Percentiles rank a stretch among this genome's conserved stretches.
Conservation (phyloP, 2,797 vertebrate genomes). For the Xenopus petersii region DNA sequence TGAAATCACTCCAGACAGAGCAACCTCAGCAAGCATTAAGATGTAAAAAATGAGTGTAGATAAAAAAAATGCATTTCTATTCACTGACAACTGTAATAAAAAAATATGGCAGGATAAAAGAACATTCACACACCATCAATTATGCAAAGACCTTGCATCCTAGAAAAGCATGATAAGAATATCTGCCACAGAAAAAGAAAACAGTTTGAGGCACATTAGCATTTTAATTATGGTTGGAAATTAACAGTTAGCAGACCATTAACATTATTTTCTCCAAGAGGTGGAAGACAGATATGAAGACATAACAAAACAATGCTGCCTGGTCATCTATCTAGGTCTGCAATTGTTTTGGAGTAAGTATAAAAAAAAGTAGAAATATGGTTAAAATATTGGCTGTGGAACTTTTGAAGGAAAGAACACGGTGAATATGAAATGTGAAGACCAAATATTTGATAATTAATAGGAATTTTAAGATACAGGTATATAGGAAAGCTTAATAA, state of each 20-base stretch:
- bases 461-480: no score
- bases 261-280: conserved; percentile 23
- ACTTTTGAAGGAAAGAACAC: no score
- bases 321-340: neutral
- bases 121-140: conserved; percentile 12
- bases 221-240: conserved; percentile 33
- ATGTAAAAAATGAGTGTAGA: neutral
- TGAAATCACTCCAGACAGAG: no score
- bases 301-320: conserved; percentile 16
- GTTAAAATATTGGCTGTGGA: no score
- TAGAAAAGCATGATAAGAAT: conserved; percentile 26
- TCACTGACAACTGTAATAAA: neutral
- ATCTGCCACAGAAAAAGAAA: conserved; percentile 19
- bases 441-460: no score
- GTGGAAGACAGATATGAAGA: conserved; percentile 8
- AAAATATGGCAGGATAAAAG: conserved; percentile 14
- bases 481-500: no score
- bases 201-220: conserved; percentile 24
- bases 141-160: conserved; percentile 18
- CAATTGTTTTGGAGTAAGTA: no score
- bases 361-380: no score
- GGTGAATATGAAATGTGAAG: no score
- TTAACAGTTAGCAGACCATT: conserved; percentile 21
- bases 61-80: neutral
- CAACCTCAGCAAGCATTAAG: no score